Conservation (phyloP, 2,888 invertebrate genomes). For the Drosophila mayaguana region DNA sequence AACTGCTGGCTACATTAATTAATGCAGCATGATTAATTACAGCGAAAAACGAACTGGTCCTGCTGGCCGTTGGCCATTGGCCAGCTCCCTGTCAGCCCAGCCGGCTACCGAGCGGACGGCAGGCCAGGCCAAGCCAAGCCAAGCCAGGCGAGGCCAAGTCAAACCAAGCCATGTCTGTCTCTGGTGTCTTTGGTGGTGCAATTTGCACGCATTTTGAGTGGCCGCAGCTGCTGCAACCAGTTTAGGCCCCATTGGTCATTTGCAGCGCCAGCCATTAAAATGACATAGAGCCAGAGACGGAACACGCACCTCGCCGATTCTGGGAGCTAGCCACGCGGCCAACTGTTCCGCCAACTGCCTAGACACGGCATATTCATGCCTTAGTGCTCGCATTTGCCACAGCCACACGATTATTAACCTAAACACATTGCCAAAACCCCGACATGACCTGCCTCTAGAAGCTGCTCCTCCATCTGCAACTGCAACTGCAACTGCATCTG, state of each 20-base stretch:
- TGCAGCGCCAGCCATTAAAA: constrained; percentile 76
- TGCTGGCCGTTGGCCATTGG: constrained; percentile 26
- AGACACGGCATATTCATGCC: constrained; percentile 17
- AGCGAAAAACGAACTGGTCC: constrained; percentile 48
- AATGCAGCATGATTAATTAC: constrained; percentile 82
- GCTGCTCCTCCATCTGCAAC: neutral
- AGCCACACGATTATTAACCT: constrained; percentile 60
- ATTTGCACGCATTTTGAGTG: constrained; percentile 71
- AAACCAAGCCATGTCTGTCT: neutral
- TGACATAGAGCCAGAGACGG: constrained; percentile 69
- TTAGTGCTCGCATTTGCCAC: constrained; percentile 29
- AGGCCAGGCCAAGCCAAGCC: constrained; percentile 28
- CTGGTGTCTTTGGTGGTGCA: constrained; percentile 47
- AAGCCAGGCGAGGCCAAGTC: no score
- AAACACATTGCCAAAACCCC: constrained; percentile 63
- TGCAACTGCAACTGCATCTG: neutral
- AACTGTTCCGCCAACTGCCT: constrained; percentile 19
- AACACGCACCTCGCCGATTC: constrained; percentile 52
- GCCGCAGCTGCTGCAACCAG: constrained; percentile 75
- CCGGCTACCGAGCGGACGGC: constrained; percentile 67
- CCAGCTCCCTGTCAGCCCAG: constrained; percentile 61
- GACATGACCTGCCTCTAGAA: neutral
- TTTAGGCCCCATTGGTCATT: constrained; percentile 76
- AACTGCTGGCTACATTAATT: constrained; percentile 83
- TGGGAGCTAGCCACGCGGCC: constrained; percentile 18